Base-by-base conservation (phyloP, 2,113 vertebrate species). In the Pseudorhombus dupliciocellatus region DNA sequence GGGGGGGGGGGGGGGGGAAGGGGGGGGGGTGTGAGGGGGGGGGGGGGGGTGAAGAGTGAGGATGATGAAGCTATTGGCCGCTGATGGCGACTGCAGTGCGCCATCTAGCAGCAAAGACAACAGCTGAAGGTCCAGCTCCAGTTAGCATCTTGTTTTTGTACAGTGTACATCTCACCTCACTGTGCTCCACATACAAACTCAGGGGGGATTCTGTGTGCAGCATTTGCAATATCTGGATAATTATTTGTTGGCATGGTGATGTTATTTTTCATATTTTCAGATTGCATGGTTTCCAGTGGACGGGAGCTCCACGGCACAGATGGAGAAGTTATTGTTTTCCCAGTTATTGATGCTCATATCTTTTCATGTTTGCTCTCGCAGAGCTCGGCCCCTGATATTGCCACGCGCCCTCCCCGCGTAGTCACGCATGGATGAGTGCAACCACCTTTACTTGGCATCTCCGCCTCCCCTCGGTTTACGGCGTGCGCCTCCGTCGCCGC, bases 361-460 rank as follows among this genome's bases (percentile, higher is more conserved):
- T 62, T 74, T 77, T 86, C 77, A 73, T 78, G 84, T 84, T 86
- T 79, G 63, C 40, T 79, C 73, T 14, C 7, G 12, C 26, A 66
- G 70, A 70, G 83, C 63, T 76, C 56, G 57, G 24, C 72, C 60
- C 67, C 74, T 83, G 75, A 79, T 64, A 84, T 70, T 63, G 74
- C 66, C 79, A 64, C 1, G 66, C 70, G 82, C 50, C 56, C 75
- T 86, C 70, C 69, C 66, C 73, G 50, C 84, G 56, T 16, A 52
- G 77, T 80, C 81, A 85, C 57, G 63, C 85, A 80, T 54, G 24
- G 77, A 70, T 75, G 83, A 70, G 15, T 74, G 81, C 55, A 51
- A 81, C 67, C 30, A 59, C 80, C 77, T 83, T 83, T 79, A 64
- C 83, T 88, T 65, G 58, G n/a, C 73, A 77, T 77, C 66, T 31